These are phyloP conservation scores for Cinclus mexicanus DNA, from an alignment of 2,113 vertebrate species.

Conservation along the genomic window DNA sequence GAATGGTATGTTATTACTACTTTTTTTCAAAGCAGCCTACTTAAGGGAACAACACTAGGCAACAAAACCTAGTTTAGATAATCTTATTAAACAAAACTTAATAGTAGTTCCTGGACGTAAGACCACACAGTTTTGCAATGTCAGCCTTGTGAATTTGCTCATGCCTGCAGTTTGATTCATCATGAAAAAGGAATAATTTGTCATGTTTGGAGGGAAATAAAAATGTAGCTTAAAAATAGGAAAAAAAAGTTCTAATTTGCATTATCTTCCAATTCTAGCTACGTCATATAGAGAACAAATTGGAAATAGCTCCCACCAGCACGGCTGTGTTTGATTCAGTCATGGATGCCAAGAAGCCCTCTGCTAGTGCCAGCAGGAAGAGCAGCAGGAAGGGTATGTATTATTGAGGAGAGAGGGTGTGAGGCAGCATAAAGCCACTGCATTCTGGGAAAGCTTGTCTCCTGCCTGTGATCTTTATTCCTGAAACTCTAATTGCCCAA, in stretches of 20 bases:
- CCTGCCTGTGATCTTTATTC: not conserved
- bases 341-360: slow-evolving; percentile 86
- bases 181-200: not conserved
- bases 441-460: not conserved
- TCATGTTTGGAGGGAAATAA: fast-evolving
- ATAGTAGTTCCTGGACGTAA: not conserved
- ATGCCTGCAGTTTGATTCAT: not conserved
- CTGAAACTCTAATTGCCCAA: not conserved
- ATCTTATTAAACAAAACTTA: not conserved
- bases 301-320: slow-evolving; percentile 83
- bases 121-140: not conserved
- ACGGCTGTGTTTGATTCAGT: slow-evolving; percentile 82
- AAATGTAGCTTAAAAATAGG: not conserved
- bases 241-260: not conserved
- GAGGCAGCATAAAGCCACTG: not conserved
- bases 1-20: not conserved
- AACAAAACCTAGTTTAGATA: not conserved
- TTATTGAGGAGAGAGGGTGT: not conserved
- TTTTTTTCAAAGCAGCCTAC: not conserved
- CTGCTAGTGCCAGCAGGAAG: slow-evolving; percentile 73
- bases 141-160: not conserved
- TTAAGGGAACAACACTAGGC: not conserved
- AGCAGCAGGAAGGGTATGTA: slow-evolving; percentile 82
- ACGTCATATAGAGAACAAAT: slow-evolving; percentile 90
- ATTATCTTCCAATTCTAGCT: slow-evolving; percentile 76